Base-by-base conservation (phyloP, 2,888 invertebrate genomes). In the Acronicta leporina region DNA sequence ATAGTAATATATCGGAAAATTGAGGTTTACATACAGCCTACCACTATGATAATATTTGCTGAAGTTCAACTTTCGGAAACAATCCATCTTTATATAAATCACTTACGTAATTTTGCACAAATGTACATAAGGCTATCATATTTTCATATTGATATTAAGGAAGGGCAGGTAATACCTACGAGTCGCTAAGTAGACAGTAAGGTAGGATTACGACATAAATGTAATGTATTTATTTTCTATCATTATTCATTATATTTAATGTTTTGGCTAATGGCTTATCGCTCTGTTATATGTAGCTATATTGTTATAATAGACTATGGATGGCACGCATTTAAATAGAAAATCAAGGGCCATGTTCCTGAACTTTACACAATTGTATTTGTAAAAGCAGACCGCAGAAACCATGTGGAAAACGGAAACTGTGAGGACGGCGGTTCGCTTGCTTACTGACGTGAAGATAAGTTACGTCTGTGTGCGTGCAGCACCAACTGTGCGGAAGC, bases 321-420 rank as follows among this genome's bases (percentile, higher is more conserved):
- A 54, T 40, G 47, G 46, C 41, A 50, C 44, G 54, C 42, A 55
- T 70, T 68, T 51, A 68, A 52, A 51, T 62, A 57, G 55, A 62
- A 73, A n/a, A 52, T 48, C 59, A 62, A 43, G 53, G 54, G 48
- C 49, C 62, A 68, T 51, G 51, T 51, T 20, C 50, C 42, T 58
- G 16, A 54, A 46, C 55, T 42, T 27, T 52, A 59, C 40, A 73
- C 49, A 63, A 68, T 52, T 58, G 62, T 33, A 33, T 70, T 73
- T 63, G 59, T 73, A 58, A 73, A 68, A 69, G 59, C 58, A 61
- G 67, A 74, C 69, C 75, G 66, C 74, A 72, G 75, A 74, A 66
- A 75, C 74, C 77, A 75, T 76, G 77, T 80, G 70, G 70, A 72
- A 75, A 80, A 72, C 75, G 75, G 81, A 78, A 81, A 72, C 70